Conservation (phyloP, 2,113 vertebrate genomes). For the Myotis davidii region DNA sequence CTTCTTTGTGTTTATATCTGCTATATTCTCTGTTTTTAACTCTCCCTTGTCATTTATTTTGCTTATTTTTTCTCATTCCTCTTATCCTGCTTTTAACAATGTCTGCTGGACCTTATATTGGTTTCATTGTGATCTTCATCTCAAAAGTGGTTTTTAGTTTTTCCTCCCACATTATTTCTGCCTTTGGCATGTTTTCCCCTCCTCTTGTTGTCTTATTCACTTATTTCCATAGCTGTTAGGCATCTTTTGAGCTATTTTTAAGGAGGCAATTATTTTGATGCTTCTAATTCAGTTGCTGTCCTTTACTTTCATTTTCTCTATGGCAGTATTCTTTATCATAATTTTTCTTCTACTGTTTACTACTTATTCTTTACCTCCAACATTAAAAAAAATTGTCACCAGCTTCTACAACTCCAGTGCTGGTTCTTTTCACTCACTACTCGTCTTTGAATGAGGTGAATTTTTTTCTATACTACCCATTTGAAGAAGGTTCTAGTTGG, state of each 20-base stretch:
- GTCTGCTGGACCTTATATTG: background rate
- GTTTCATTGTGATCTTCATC: background rate
- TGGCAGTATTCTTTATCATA: background rate
- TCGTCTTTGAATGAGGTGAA: background rate
- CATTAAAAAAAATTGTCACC: background rate
- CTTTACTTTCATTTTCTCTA: background rate
- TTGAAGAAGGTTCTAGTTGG: background rate
- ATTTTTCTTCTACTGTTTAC: background rate
- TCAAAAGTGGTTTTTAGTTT: background rate
- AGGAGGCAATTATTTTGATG: background rate
- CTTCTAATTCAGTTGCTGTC: background rate
- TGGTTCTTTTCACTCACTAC: background rate
- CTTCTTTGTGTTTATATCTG: background rate
- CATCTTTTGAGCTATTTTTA: background rate
- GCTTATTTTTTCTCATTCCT: background rate
- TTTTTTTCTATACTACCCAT: background rate
- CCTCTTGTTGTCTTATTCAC: background rate
- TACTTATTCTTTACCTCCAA: background rate
- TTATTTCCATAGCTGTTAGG: background rate
- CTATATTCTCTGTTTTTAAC: background rate
- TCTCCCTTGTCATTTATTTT: background rate
- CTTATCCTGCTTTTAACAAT: background rate
- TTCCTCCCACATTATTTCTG: background rate
- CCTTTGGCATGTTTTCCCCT: background rate
- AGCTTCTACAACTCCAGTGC: background rate